A percentile compares a stretch with the other conserved stretches of the same genome.
Evolutionary conservation across 64 coral and sea anemone species (phyloP).

Genomic region (Catalaphyllia jardinei): DNA sequence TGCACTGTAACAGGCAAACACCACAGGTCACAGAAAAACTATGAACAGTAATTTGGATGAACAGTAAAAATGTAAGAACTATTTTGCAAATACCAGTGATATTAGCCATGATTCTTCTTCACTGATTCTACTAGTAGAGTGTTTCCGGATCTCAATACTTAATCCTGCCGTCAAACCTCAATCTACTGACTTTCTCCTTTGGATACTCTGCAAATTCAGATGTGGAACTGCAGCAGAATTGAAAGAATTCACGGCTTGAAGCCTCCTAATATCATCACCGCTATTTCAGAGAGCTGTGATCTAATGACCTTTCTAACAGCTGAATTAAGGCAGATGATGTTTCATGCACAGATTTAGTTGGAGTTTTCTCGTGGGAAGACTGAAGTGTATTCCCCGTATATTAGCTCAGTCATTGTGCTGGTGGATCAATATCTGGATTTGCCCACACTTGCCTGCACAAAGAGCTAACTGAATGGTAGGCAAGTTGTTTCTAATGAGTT

Average conservation of each 20-base stretch:
- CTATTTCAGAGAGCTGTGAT: conserved; percentile 26
- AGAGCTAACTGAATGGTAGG: neutral
- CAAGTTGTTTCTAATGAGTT: conserved; percentile 6
- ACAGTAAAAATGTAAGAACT: neutral
- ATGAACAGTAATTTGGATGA: neutral
- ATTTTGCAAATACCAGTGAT: neutral
- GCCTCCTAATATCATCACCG: neutral
- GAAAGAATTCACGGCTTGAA: neutral
- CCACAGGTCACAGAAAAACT: neutral
- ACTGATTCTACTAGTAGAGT: neutral
- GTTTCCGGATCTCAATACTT: neutral
- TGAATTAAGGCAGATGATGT: neutral
- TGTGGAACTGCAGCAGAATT: neutral
- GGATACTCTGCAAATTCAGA: neutral
- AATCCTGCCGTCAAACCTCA: neutral
- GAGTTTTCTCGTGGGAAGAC: neutral
- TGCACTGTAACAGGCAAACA: too few species aligned
- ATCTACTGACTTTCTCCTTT: neutral
- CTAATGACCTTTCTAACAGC: conserved; percentile 11
- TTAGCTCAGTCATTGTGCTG: conserved; percentile 14
- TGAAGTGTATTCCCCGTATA: neutral
- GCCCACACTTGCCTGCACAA: conserved; percentile 11
- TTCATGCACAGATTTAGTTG: neutral
- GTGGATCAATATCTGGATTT: conserved; percentile 1
- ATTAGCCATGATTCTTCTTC: neutral